A percentile compares a stretch with the other conserved stretches of the same genome.
Conservation (phyloP, 1,140 invertebrate species). For the Papilio polytes region DNA sequence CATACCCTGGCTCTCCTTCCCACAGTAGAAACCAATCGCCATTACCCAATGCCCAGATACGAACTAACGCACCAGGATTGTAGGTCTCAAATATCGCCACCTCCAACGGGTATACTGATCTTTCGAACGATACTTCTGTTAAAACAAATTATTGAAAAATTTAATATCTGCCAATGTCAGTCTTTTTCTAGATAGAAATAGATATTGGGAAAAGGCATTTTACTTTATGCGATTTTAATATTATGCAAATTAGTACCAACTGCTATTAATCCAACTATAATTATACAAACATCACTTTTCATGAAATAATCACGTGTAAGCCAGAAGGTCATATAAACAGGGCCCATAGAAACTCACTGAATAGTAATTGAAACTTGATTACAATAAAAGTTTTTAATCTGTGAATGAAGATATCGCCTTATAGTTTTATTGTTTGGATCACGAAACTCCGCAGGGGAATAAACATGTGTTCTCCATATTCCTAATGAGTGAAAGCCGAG, state of each 20-base stretch:
- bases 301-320: not conserved
- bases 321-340: not conserved
- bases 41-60: slow-evolving; percentile 88
- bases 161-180: not conserved
- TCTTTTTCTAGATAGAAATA: too few species aligned
- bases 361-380: not conserved
- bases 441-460: slow-evolving; percentile 22
- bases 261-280: not conserved
- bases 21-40: slow-evolving; percentile 90
- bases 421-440: slow-evolving; percentile 14
- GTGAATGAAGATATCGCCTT: not conserved
- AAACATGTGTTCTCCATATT: slow-evolving; percentile 22
- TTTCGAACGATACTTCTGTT: slow-evolving; percentile 89
- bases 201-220: too few species aligned
- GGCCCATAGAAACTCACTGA: not conserved
- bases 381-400: not conserved
- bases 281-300: not conserved
- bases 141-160: slow-evolving; percentile 48
- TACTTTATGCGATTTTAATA: too few species aligned
- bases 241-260: not conserved
- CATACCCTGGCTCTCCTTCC: slow-evolving; percentile 88
- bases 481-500: not conserved
- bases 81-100: slow-evolving; percentile 95
- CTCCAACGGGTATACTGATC: slow-evolving; percentile 89
- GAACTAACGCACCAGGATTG: slow-evolving; percentile 94